Percentiles rank a stretch among this genome's conserved stretches.
Conservation (phyloP, 2,113 vertebrate species). For the Rattus norvegicus region GRCr8 NC_086024.1:47978501-47979000, state of each 20-base stretch:
- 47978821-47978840: background rate
- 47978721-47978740: background rate
- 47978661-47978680: constrained; percentile 59
- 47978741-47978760: rapidly evolving
- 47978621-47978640: constrained; percentile 49
- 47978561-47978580: background rate
- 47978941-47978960: background rate
- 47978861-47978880: background rate
- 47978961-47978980: background rate
- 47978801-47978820: background rate
- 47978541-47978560: background rate
- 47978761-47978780: background rate
- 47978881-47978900: background rate
- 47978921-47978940: background rate
- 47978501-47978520: background rate
- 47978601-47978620: constrained; percentile 36
- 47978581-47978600: constrained; percentile 54
- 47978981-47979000: background rate
- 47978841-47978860: background rate
- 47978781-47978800: background rate
- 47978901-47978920: background rate
- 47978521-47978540: background rate
- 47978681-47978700: constrained; percentile 39
- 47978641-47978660: constrained; percentile 57
- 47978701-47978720: background rate